Evolutionary conservation across 1,140 invertebrate genomes (phyloP), one percentile per base, ranked within the genome.

Genomic region (Chlorops oryzae): DNA sequence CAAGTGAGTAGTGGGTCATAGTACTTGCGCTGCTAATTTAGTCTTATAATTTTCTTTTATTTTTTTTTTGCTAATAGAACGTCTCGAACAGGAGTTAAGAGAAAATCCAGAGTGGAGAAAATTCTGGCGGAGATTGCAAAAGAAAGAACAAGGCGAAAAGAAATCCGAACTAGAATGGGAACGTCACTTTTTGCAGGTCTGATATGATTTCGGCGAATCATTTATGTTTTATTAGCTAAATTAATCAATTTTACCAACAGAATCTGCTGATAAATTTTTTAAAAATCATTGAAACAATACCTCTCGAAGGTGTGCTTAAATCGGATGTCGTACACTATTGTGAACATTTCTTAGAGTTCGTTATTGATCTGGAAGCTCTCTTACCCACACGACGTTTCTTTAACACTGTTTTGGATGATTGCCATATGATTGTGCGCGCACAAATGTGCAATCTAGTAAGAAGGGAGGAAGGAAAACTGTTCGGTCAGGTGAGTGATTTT

Each of bases 331-430:
- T 83, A 25, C 73, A 73, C 73, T 98, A 96, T 72, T 96, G 91
- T 73, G 96, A 99, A 76, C 80, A 95, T 50, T 98, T 98, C 75
- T 70, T 99, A 25, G 94, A 98, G 74, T 75, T 99, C 25, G 80
- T 99, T 69, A 96, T 98, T 54, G 97, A 99, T 71, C 76, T 99
- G 43, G 94, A 98, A 71, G 92, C 95, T 18, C 76, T 97, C 45
- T 74, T 99, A 54, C 92, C 94, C 1, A 98, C 96, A 1, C 79
- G 96, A 43, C 79, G 96, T 41, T 99, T 98, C 75, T 96, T 99
- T 70, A 97, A 98, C 74, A 89, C 88, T 0, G 82, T 99, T 0
- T 78, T 99, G 63, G 94, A 98, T 74, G 92, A 96, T 73, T 86
- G 86, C 57, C 95, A 99, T 72, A 73, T 98, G 3, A 86, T 99